Conservation (phyloP, 2,113 vertebrate species). For the Polypterus senegalus region DNA sequence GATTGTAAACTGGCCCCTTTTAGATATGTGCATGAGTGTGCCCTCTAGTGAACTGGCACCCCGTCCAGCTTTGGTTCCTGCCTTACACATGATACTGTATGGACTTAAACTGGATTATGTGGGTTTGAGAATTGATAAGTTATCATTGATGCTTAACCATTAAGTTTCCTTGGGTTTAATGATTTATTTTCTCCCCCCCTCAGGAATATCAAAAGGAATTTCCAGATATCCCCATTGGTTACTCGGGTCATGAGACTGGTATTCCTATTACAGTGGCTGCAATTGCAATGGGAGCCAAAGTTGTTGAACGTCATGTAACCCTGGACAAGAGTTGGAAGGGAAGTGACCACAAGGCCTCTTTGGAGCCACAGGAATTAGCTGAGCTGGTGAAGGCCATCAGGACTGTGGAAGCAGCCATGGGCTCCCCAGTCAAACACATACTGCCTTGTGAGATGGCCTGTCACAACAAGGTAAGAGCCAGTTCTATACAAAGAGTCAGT, state of each 20-base stretch:
- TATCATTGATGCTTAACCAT: no score
- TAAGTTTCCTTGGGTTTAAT: no score
- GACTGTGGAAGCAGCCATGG: constrained; percentile 73
- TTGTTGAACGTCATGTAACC: constrained; percentile 86
- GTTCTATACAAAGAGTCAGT: no score
- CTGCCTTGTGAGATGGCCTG: constrained; percentile 81
- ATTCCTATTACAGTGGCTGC: constrained; percentile 77
- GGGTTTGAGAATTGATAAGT: no score
- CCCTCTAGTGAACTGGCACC: no score
- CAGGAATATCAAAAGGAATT: constrained; percentile 89
- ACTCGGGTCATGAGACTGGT: constrained; percentile 89
- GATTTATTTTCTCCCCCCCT: no score
- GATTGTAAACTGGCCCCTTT: no score
- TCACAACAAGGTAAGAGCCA: constrained; percentile 69
- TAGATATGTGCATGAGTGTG: no score
- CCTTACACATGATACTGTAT: no score
- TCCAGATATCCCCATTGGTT: constrained; percentile 91
- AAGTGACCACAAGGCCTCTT: constrained; percentile 77
- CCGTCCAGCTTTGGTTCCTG: no score
- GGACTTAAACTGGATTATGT: no score
- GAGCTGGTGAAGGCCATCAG: constrained; percentile 77
- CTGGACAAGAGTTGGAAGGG: constrained; percentile 90
- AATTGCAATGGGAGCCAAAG: constrained; percentile 83
- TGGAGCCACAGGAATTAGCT: constrained; percentile 62
- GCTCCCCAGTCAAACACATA: constrained; percentile 64